These are phyloP conservation scores for Bufo bufo DNA, from an alignment of 2,113 vertebrate genomes.

Conservation along the genomic window DNA sequence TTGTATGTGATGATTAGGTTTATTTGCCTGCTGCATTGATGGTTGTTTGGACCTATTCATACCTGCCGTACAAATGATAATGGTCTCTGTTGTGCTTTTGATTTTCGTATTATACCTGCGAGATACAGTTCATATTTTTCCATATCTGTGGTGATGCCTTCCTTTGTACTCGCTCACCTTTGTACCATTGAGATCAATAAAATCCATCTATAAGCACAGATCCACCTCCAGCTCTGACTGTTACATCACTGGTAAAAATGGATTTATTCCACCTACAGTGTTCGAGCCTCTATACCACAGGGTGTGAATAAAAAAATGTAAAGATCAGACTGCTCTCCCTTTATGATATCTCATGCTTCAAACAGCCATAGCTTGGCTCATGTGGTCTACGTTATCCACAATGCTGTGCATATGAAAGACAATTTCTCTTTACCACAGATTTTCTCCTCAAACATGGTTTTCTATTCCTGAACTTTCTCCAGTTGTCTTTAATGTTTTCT, in stretches of 20 bases:
- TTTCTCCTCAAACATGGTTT: background rate
- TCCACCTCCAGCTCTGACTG: background rate
- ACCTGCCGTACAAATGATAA: background rate
- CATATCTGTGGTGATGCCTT: background rate
- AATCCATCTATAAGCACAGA: background rate
- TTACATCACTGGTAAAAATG: constrained; percentile 6
- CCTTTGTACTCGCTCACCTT: background rate
- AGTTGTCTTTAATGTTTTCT: background rate
- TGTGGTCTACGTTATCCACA: background rate
- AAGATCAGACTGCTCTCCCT: background rate
- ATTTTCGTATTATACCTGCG: background rate
- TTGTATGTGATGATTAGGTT: background rate
- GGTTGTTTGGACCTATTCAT: background rate
- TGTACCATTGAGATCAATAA: background rate
- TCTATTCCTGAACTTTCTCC: background rate
- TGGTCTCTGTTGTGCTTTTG: background rate
- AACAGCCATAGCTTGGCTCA: background rate
- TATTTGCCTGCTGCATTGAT: background rate
- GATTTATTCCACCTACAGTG: background rate
- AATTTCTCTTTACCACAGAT: background rate
- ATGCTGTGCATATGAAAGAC: background rate
- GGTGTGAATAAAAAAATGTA: background rate
- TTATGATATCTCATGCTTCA: background rate
- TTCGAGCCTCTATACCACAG: background rate
- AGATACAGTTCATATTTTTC: background rate